Evolutionary conservation across 2,113 vertebrate species (phyloP).

Genomic region (Struthio camelus): DNA sequence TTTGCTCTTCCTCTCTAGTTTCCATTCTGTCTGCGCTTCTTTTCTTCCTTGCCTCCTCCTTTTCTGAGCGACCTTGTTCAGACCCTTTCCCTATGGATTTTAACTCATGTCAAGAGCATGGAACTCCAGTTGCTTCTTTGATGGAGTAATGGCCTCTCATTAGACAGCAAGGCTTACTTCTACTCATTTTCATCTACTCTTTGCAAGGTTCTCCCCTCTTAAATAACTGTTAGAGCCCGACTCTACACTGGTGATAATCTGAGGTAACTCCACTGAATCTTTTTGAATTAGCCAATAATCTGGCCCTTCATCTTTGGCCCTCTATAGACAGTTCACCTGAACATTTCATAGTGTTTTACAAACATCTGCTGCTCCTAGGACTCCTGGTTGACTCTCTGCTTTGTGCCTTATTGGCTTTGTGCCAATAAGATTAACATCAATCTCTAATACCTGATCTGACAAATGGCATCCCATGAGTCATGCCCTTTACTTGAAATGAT

Average conservation of each 20-base stretch:
- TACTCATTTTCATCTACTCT: too few relatives aligned
- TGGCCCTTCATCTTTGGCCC: neutral
- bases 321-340: neutral
- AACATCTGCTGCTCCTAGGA: neutral
- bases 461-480: neutral
- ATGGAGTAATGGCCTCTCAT: neutral
- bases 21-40: neutral
- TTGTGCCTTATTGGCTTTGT: neutral
- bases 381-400: neutral
- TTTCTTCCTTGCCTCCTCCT: neutral
- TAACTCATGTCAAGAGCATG: neutral
- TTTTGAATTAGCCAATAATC: neutral
- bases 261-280: neutral
- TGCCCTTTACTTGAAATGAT: accelerated
- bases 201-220: neutral
- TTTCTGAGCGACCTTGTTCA: neutral
- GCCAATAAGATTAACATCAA: neutral
- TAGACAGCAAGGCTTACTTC: neutral
- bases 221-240: neutral
- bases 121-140: neutral
- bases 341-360: neutral
- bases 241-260: neutral
- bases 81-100: neutral
- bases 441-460: neutral
- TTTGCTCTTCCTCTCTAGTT: neutral